A percentile compares a stretch with the other conserved stretches of the same genome.
phyloP scores from a whole-genome alignment of 2,113 vertebrate species.

The Geococcyx californianus region DNA sequence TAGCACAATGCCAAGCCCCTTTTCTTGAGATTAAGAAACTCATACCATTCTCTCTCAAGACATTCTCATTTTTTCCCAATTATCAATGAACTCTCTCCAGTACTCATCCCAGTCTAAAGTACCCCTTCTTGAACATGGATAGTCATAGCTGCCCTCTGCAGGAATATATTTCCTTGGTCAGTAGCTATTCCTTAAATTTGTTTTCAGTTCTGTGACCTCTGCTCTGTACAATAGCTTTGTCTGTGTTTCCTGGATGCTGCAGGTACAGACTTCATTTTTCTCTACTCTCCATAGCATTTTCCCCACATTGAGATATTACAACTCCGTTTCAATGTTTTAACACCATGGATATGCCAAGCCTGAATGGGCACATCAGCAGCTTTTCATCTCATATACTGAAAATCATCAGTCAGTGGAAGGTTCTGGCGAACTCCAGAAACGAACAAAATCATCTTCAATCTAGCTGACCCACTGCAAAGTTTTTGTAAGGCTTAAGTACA shows the following conservation, averaged over 20 bases:
- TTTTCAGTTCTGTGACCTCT: background rate
- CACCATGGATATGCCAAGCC: background rate
- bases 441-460: background rate
- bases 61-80: background rate
- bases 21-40: background rate
- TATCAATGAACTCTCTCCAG: background rate
- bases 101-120: background rate
- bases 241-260: background rate
- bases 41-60: rapidly evolving
- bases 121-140: background rate
- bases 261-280: background rate
- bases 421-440: background rate
- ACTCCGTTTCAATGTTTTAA: background rate
- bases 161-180: background rate
- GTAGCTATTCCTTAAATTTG: background rate
- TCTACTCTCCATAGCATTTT: background rate
- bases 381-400: background rate
- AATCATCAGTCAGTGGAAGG: background rate
- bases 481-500: background rate
- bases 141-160: background rate
- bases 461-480: background rate
- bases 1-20: background rate
- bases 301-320: background rate
- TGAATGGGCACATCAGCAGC: background rate
- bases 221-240: background rate